Percentiles rank a stretch among this genome's conserved stretches.
phyloP scores from a whole-genome alignment of 2,113 vertebrate genomes.

The Petrocephalus microphthalmus region DNA sequence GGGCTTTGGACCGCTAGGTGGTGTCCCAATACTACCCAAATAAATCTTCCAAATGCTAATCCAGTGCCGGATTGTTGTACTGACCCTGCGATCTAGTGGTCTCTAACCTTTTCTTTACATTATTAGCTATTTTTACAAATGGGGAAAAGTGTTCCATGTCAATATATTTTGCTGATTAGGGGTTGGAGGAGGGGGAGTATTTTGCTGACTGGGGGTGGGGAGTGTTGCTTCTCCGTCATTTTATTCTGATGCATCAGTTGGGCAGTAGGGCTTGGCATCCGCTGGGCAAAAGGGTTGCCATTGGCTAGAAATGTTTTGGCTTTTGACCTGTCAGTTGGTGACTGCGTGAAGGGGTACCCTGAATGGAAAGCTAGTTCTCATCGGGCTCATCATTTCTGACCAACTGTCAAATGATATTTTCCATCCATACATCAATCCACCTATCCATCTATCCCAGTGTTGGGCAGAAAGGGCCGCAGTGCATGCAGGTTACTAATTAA shows the following conservation, averaged over 20 bases:
- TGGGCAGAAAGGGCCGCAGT: too few relatives aligned
- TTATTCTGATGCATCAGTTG: neutral
- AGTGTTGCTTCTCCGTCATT: neutral
- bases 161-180: neutral
- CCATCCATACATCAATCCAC: neutral
- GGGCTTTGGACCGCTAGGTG: neutral
- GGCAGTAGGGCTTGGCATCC: neutral
- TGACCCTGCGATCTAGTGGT: neutral
- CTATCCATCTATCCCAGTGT: neutral
- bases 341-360: neutral
- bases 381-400: neutral
- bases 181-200: neutral
- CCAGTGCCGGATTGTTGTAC: neutral
- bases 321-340: neutral
- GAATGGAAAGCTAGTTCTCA: neutral
- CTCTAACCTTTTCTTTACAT: neutral
- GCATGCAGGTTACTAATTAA: too few relatives aligned
- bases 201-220: neutral
- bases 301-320: neutral
- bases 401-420: neutral
- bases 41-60: neutral
- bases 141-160: neutral
- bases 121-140: neutral
- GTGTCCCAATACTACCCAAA: neutral
- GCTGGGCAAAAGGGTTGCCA: neutral